Evolutionary conservation across 2,113 vertebrate genomes (phyloP), one percentile per base, ranked within the genome.

Genomic region (Oryzias melastigma): DNA sequence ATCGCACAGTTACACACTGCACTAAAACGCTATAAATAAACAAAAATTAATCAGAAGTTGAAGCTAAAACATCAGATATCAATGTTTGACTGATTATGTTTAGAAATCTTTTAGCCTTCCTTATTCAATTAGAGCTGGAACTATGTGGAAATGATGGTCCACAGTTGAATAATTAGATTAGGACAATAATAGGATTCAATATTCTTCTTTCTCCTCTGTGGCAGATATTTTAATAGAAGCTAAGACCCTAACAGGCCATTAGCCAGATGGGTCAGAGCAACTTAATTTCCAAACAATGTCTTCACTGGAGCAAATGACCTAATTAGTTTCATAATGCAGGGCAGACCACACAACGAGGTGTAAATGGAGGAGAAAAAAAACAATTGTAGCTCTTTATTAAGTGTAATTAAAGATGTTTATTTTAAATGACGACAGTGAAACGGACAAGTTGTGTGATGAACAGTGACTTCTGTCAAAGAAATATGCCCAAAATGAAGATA

Each of bases 121-220:
- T 64, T 68, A 66, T 83, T 83, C 75, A 78, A 80, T 83, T 78
- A 73, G 51, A 52, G 35, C 35, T 54, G 52, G 65, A 69, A 71
- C 68, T 64, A 63, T 45, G 51, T 57, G 50, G 55, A 70, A 72
- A 71, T 73, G 65, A 77, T 81, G 67, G 71, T 80, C 85, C 70
- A 65, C 68, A 65, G 86, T 87, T 73, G 74, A 90, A 85, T 86
- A 91, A 90, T 90, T 90, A 87, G 86, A 89, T 90, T 81, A 84
- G 78, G 88, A 90, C 91, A 90, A 89, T 91, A 90, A 92, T 91
- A 91, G 90, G 86, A 87, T 88, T 89, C 80, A 81, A 83, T 89
- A 88, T 83, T 85, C 88, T 83, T 87, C 85, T 87, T 88, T 89
- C 79, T 91, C 84, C 90, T 86, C 81, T 66, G 85, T 85, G 84